Conservation (phyloP, 2,113 vertebrate species). For the Cyanoderma ruficeps region DNA sequence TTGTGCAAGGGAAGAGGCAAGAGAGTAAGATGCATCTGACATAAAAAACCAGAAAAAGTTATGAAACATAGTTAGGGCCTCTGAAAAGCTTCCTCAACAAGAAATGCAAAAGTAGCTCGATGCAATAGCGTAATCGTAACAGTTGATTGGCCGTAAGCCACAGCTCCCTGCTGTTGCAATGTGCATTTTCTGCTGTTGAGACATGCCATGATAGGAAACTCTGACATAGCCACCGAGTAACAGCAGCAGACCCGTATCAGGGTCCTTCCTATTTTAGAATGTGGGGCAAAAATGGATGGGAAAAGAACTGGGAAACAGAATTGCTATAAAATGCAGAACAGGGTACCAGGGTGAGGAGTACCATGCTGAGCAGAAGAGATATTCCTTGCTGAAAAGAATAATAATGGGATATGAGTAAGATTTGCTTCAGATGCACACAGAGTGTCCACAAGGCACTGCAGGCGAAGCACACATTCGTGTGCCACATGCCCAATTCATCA, state of each 20-base stretch:
- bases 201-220: slow-evolving; percentile 40
- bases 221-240: slow-evolving; percentile 16
- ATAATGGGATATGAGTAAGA: neutral
- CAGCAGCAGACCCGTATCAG: neutral
- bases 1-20: neutral
- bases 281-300: neutral
- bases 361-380: neutral
- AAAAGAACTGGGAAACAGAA: neutral
- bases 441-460: neutral
- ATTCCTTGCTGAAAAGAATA: neutral
- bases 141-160: slow-evolving; percentile 53
- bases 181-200: slow-evolving; percentile 44
- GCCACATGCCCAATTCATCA: slow-evolving; percentile 25
- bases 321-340: neutral
- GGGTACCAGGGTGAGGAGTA: neutral
- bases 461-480: neutral
- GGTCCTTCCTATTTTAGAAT: neutral
- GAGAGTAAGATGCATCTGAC: neutral
- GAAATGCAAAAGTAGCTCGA: neutral
- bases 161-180: slow-evolving; percentile 43
- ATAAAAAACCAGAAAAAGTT: slow-evolving; percentile 45
- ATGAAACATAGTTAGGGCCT: slow-evolving; percentile 43
- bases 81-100: slow-evolving; percentile 32
- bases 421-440: neutral
- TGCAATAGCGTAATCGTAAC: neutral